Evolutionary conservation across 2,888 invertebrate species (phyloP).

Genomic region (Tenthredo amoena): DNA sequence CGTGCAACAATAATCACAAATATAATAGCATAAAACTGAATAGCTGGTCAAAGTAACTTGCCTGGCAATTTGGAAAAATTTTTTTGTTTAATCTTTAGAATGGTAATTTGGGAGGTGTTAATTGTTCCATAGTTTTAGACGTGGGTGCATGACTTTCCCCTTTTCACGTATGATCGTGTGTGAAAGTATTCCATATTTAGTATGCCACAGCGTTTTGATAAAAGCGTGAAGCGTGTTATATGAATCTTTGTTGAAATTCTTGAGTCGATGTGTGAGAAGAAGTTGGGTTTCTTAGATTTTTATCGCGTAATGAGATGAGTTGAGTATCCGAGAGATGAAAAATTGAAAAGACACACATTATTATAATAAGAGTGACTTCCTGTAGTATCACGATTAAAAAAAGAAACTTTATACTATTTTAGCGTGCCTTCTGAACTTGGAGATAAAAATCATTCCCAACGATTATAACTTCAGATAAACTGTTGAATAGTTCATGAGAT

Average conservation of each 20-base stretch:
- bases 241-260: neutral
- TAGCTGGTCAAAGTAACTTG: neutral
- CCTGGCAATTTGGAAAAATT: neutral
- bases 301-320: neutral
- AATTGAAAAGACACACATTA: neutral
- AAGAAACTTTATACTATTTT: neutral
- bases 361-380: neutral
- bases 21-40: neutral
- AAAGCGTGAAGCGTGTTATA: neutral
- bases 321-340: neutral
- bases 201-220: neutral
- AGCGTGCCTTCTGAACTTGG: neutral
- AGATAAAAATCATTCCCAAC: conserved; percentile 38
- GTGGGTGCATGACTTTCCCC: conserved; percentile 38
- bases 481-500: neutral
- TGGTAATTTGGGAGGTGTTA: conserved; percentile 21
- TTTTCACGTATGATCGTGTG: conserved; percentile 14
- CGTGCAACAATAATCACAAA: neutral
- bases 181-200: conserved; percentile 31
- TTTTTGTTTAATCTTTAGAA: neutral
- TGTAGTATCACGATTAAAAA: neutral
- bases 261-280: neutral
- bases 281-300: neutral
- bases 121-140: conserved; percentile 31
- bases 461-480: neutral